phyloP scores from a whole-genome alignment of 1,140 invertebrate genomes.

The Magallana ariakensis region DNA sequence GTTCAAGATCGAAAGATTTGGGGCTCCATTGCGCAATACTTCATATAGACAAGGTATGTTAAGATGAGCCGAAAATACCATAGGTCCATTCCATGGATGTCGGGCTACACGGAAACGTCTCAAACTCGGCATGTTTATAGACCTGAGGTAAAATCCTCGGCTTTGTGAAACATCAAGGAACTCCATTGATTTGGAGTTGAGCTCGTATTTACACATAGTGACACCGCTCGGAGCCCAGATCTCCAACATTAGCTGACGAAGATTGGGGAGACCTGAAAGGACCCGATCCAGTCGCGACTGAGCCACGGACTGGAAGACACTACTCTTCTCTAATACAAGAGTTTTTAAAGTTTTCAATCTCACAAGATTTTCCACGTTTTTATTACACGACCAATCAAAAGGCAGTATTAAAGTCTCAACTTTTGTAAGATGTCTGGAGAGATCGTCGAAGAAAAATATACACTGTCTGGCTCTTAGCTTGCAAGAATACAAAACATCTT shows the following conservation, averaged over 20 bases:
- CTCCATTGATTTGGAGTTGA: slow-evolving; percentile 67
- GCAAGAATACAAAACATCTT: slow-evolving; percentile 70
- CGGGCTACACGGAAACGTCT: slow-evolving; percentile 68
- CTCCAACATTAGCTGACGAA: slow-evolving; percentile 71
- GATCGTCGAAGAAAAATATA: slow-evolving; percentile 73
- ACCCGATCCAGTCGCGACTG: slow-evolving; percentile 66
- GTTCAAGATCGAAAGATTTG: slow-evolving; percentile 70
- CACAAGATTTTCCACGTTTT: slow-evolving; percentile 68
- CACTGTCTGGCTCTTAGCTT: slow-evolving; percentile 71
- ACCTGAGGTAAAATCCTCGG: slow-evolving; percentile 72
- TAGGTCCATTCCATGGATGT: slow-evolving; percentile 74
- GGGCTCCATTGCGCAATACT: slow-evolving; percentile 68
- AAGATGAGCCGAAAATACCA: slow-evolving; percentile 65
- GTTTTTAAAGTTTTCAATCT: slow-evolving; percentile 69
- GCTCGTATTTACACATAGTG: slow-evolving; percentile 64
- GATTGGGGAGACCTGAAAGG: slow-evolving; percentile 62
- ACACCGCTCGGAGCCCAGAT: slow-evolving; percentile 75
- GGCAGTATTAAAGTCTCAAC: slow-evolving; percentile 74
- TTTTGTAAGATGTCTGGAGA: slow-evolving; percentile 68
- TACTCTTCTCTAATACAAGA: slow-evolving; percentile 76
- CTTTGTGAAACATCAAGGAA: slow-evolving; percentile 76
- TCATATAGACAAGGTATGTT: slow-evolving; percentile 73
- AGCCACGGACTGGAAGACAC: slow-evolving; percentile 71
- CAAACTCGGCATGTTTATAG: slow-evolving; percentile 70
- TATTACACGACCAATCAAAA: slow-evolving; percentile 76